phyloP scores from a whole-genome alignment of 2,888 invertebrate species.

The Psococerastis gibbosa region DNA sequence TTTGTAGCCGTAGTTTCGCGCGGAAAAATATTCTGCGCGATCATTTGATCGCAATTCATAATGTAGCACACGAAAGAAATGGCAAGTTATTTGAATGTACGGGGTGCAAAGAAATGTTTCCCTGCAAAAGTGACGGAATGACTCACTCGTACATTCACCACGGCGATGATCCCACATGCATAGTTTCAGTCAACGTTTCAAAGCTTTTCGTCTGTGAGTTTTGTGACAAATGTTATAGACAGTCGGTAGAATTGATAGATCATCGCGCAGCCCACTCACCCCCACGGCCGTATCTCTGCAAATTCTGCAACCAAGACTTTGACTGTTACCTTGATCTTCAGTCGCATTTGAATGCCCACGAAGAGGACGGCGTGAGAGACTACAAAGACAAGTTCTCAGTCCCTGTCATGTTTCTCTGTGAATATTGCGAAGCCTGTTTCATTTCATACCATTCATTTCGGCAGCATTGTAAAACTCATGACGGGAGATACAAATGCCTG shows the following conservation, averaged over 20 bases:
- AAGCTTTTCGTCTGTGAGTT: background rate
- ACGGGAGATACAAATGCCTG: background rate
- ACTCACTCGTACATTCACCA: background rate
- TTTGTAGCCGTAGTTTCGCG: background rate
- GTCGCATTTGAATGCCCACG: background rate
- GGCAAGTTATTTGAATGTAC: background rate
- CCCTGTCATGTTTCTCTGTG: background rate
- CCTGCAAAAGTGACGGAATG: background rate
- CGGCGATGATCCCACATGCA: too few relatives aligned
- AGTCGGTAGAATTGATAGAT: background rate
- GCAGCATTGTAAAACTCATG: background rate
- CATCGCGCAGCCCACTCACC: background rate
- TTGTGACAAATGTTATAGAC: background rate
- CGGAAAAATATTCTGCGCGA: background rate
- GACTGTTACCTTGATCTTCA: background rate
- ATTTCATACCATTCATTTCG: background rate
- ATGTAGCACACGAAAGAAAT: background rate
- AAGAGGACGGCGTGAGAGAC: background rate
- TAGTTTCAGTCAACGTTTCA: too few relatives aligned
- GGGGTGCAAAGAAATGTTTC: background rate
- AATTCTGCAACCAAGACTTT: background rate
- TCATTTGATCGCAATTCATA: background rate
- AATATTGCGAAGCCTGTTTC: background rate
- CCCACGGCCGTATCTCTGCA: background rate
- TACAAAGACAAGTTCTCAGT: background rate